Base-by-base conservation (phyloP, 2,888 invertebrate species). In the Andrena hattorfiana region DNA sequence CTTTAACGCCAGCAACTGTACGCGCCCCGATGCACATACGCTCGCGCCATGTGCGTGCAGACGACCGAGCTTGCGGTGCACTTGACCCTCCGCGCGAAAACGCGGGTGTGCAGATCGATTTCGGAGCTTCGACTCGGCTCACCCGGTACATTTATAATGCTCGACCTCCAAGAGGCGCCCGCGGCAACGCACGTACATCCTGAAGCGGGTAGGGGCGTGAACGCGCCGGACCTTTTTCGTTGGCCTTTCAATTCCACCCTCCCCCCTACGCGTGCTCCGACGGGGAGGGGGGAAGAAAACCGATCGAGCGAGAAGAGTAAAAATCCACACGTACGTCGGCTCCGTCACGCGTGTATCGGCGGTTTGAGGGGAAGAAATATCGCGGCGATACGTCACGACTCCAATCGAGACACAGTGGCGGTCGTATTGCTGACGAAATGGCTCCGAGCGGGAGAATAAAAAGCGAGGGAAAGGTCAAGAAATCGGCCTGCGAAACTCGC, bases 171-270 rank as follows among this genome's bases (percentile, higher is more conserved):
- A 74, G 79, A 87, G 74, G 66, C 78, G 87, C 89, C 84, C 77
- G 77, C 84, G 81, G 91, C 90, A 69, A 79, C 81, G 83, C 88
- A 84, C 83, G 84, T 85, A 85, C 85, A 85, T 82, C 82, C 85
- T 77, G 85, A 85, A 85, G 86, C 83, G 69, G 77, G 76, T 13
- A 79, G 81, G 87, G 87, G 89, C 87, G 90, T 83, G 87, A 87
- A 90, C 84, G 78, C 77, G 78, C 85, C 80, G 87, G 87, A 89
- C 86, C 83, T 87, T 87, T 87, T 83, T 87, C 86, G 84, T 85
- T 81, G 82, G 81, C 71, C 87, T 91, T 91, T 90, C 91, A 89
- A 90, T 90, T 89, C 85, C 84, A 78, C 76, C 83, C 82, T 79
- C 79, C 75, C 73, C 71, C 69, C 54, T 59, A 67, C 32, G 23